phyloP scores from a whole-genome alignment of 2,797 vertebrate genomes.

The Carapus acus region DNA sequence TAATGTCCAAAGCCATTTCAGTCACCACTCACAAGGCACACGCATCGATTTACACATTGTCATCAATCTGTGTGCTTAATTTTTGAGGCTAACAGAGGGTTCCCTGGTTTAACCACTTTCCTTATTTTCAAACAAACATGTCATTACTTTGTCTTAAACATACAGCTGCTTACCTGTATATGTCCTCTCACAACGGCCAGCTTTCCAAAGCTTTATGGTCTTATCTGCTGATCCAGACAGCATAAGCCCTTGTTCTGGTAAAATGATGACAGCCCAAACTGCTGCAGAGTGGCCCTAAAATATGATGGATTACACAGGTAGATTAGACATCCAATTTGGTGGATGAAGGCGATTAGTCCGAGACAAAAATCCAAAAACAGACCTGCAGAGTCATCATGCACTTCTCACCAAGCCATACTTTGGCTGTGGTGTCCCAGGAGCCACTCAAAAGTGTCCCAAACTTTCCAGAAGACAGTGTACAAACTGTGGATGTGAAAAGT shows the following conservation, averaged over 20 bases:
- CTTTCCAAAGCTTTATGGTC: slow-evolving; percentile 95
- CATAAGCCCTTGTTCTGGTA: slow-evolving; percentile 96
- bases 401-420: slow-evolving; percentile 96
- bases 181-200: slow-evolving; percentile 88
- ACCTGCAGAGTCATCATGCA: slow-evolving; percentile 99
- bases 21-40: no score
- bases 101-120: no score
- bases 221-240: slow-evolving; percentile 96
- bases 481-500: slow-evolving; percentile 72
- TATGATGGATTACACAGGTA: slow-evolving; percentile 5
- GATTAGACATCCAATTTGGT: neutral
- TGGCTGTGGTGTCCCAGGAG: slow-evolving; percentile 96
- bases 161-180: slow-evolving; percentile 74
- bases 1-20: no score
- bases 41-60: no score
- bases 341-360: neutral
- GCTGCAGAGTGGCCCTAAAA: slow-evolving; percentile 89
- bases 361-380: slow-evolving; percentile 17
- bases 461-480: slow-evolving; percentile 91
- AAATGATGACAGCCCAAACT: slow-evolving; percentile 91
- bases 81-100: no score
- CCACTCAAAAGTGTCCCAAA: slow-evolving; percentile 95
- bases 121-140: no score
- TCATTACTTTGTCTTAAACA: no score
- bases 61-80: no score